Conservation (phyloP, 2,888 invertebrate genomes). For the Harpagoxenus sublaevis region DNA sequence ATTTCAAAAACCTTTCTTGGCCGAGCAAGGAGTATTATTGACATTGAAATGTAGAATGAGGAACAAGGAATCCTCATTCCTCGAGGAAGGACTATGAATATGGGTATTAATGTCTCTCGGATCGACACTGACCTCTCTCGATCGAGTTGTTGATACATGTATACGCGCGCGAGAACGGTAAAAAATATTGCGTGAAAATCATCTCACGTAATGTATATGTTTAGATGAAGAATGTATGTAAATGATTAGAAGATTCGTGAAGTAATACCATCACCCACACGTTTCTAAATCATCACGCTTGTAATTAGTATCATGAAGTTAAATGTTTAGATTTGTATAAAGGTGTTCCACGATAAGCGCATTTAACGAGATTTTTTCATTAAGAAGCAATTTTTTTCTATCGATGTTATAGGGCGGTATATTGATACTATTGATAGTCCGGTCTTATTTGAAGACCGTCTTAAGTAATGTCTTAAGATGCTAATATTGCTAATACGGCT, state of each 20-base stretch:
- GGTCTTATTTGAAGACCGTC: too few relatives aligned
- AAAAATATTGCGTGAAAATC: neutral
- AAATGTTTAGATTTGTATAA: constrained; percentile 3
- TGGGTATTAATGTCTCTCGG: neutral
- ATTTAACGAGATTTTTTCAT: neutral
- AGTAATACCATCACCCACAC: neutral
- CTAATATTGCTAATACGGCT: too few relatives aligned
- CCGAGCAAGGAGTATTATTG: too few relatives aligned
- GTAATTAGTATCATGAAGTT: neutral
- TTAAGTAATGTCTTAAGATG: too few relatives aligned
- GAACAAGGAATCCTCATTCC: too few relatives aligned
- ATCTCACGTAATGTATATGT: neutral
- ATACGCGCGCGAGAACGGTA: neutral
- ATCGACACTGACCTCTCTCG: neutral
- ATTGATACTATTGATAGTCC: too few relatives aligned
- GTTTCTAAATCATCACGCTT: neutral
- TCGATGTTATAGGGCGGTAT: neutral
- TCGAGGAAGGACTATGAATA: too few relatives aligned
- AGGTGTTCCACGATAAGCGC: neutral
- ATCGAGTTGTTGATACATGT: neutral
- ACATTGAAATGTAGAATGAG: too few relatives aligned
- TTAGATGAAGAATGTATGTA: neutral
- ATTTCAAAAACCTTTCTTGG: too few relatives aligned
- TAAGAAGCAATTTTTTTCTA: neutral
- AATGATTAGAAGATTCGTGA: neutral